Evolutionary conservation across 2,113 vertebrate species (phyloP).

Genomic region (Anhinga anhinga): DNA sequence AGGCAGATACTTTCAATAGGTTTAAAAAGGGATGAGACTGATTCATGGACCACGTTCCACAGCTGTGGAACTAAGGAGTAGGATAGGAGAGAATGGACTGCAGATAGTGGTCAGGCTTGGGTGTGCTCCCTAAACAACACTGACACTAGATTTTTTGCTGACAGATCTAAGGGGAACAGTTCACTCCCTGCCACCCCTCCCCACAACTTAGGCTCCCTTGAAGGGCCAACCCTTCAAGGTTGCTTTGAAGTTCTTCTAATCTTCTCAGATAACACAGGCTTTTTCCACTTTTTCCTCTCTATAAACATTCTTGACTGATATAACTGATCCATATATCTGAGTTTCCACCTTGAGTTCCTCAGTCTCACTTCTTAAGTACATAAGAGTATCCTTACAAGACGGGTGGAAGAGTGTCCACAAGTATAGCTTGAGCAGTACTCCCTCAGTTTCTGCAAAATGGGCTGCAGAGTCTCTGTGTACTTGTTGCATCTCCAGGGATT

Average conservation of each 20-base stretch:
- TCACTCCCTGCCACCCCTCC: neutral
- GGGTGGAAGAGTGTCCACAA: neutral
- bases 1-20: neutral
- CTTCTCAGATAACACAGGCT: neutral
- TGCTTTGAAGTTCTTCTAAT: neutral
- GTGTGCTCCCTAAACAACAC: neutral
- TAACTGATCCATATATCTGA: neutral
- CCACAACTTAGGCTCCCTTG: neutral
- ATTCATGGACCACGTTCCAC: neutral
- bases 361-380: neutral
- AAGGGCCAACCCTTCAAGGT: neutral
- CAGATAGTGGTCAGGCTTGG: neutral
- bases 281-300: neutral
- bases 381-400: neutral
- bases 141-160: neutral
- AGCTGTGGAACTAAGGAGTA: neutral
- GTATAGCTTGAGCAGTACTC: neutral
- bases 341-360: neutral
- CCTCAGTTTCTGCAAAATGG: neutral
- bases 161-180: neutral
- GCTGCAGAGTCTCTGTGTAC: neutral
- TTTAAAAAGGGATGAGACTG: neutral
- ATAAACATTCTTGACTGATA: neutral
- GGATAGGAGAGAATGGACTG: neutral
- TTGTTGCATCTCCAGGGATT: neutral